Percentiles rank a stretch among this genome's conserved stretches.
These are phyloP conservation scores for Anser cygnoides DNA, from an alignment of 2,113 vertebrate genomes.

Conservation along the genomic window DNA sequence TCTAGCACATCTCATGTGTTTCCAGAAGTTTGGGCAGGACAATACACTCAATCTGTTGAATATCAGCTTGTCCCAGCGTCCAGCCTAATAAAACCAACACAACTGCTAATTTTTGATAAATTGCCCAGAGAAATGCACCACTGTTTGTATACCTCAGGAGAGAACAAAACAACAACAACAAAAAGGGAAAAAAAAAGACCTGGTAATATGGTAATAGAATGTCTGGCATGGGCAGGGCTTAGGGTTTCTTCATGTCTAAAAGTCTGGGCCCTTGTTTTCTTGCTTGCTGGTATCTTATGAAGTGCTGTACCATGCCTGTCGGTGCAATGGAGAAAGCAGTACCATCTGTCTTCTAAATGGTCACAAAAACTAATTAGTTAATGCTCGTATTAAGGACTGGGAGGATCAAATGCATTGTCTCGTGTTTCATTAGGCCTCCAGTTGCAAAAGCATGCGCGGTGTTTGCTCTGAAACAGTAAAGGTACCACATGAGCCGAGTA, in stretches of 20 bases:
- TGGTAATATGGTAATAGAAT: no score
- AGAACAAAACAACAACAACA: background rate
- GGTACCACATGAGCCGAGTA: background rate
- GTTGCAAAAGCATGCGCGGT: background rate
- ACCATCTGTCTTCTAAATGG: background rate
- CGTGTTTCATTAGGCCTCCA: background rate
- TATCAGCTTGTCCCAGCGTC: background rate
- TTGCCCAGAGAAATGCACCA: background rate
- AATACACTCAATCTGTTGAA: background rate
- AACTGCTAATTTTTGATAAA: background rate
- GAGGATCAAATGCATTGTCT: background rate
- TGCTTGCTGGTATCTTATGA: background rate
- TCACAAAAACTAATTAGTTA: background rate
- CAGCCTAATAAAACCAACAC: background rate
- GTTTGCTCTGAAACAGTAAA: background rate
- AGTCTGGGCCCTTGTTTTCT: background rate
- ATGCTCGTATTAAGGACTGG: background rate
- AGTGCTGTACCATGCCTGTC: background rate
- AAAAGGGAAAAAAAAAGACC: no score
- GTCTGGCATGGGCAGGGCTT: background rate
- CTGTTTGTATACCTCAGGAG: background rate
- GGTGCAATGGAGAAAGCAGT: background rate
- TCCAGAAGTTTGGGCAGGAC: background rate
- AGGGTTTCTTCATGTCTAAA: background rate
- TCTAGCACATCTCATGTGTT: background rate